Base-by-base conservation (phyloP, 2,797 vertebrate genomes). In the Petrocephalus schoutedeni region DNA sequence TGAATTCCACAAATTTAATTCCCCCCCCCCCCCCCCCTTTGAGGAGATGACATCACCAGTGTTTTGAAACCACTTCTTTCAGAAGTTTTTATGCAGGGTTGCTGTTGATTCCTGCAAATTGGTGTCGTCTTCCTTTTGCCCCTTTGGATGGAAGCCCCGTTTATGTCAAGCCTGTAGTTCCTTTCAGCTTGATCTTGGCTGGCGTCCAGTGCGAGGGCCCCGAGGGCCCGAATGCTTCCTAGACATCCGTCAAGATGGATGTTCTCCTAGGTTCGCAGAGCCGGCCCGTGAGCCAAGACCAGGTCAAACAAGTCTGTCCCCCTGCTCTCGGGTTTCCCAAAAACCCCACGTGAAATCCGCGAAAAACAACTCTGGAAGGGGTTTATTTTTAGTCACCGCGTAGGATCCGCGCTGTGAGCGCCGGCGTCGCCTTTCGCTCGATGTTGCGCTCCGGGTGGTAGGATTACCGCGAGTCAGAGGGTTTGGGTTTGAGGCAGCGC, bases 301-400 rank as follows among this genome's bases (percentile, higher is more conserved):
- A 9, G 4, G 4, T 49, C 41, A 36, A 58, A 67, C 58, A 6
- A 28, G n/a, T 86, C 57, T 61, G 7, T 71, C 41, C 41, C 9
- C 12, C 54, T 14, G 67, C 23, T 16, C 36, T 77, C 36, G n/a
- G n/a, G 49, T 8, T 83, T 80, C 64, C 8, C 32, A 14, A 71
- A 64, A 41, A 77, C 7, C 32, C n/a, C 53, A 71, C 74, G 19
- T 89, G 86, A 88, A 86, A 74, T 83, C 64, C 41, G 74, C 71
- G 77, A 45, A 61, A 88, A 89, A 88, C 45, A 5, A 54, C 9
- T 85, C 16, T 61, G 41, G 80, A 80, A 61, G 87, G 64, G 64
- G 28, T 64, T 77, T 85, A 88, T 88, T 86, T 83, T 53, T 84
- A 83, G 58, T 77, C 2, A 16, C 19, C 41, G 16, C 3, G 56